Evolutionary conservation across 2,888 invertebrate genomes (phyloP), one percentile per base, ranked within the genome.

Genomic region (Gari tellinella): DNA sequence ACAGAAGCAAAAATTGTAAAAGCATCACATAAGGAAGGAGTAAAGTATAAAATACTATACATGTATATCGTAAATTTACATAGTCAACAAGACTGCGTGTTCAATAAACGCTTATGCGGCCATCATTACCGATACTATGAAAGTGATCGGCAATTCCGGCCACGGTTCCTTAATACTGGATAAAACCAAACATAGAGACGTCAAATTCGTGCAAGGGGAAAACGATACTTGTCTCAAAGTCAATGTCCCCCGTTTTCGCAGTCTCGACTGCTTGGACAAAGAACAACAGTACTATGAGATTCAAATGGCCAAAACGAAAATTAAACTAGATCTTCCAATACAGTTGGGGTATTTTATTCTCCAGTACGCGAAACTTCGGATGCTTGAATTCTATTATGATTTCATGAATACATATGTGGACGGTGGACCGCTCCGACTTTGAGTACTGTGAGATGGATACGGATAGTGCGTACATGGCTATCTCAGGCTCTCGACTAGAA

Each of bases 381-480:
- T n/a, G n/a, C n/a, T n/a, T n/a, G n/a, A n/a, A n/a, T n/a, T n/a
- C n/a, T n/a, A n/a, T n/a, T n/a, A n/a, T n/a, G n/a, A n/a, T n/a
- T 79, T 1, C 67, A 17, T n/a, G n/a, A n/a, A n/a, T n/a, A n/a
- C n/a, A n/a, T n/a, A n/a, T n/a, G n/a, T n/a, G n/a, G n/a, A n/a
- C 75, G 31, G 55, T 83, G 15, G 63, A 72, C 19, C 43, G 81
- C 72, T 38, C n/a, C n/a, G n/a, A n/a, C n/a, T n/a, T n/a, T n/a
- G n/a, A n/a, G n/a, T n/a, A n/a, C n/a, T n/a, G n/a, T n/a, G n/a
- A n/a, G n/a, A n/a, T n/a, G n/a, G n/a, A n/a, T n/a, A n/a, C n/a
- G n/a, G n/a, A n/a, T n/a, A 53, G 55, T 19, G 77, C 80, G 4
- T 81, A 81, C 57, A 73, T 78, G 70, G 75, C 75, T 37, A 64